Conservation (phyloP, 2,797 vertebrate species). For the Gymnoscopelus braueri region DNA sequence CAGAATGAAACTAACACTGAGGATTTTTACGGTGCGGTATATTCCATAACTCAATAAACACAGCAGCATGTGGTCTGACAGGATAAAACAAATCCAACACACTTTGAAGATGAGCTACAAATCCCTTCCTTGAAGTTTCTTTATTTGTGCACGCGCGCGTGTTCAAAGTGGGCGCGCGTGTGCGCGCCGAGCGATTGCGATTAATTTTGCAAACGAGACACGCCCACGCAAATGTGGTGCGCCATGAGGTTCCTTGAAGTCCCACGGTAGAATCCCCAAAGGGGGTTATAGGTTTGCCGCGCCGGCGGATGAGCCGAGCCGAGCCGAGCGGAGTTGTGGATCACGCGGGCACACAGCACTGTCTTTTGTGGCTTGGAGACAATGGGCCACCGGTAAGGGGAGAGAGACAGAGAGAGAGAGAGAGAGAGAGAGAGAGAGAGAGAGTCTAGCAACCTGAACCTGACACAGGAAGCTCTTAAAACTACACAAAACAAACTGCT, state of each 20-base stretch:
- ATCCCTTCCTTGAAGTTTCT: conserved; percentile 25
- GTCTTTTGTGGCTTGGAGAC: conserved; percentile 75
- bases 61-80: conserved; percentile 17
- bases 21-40: background rate
- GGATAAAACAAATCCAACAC: conserved; percentile 22
- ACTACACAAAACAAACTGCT: conserved; percentile 84
- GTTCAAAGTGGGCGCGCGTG: background rate
- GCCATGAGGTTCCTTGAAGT: conserved; percentile 63
- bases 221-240: conserved; percentile 48
- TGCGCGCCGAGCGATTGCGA: conserved; percentile 3
- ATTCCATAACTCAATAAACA: conserved; percentile 21
- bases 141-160: background rate
- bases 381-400: conserved; percentile 70
- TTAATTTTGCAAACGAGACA: conserved; percentile 41
- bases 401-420: conserved; percentile 12
- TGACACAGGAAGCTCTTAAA: conserved; percentile 85
- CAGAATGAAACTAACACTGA: background rate
- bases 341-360: conserved; percentile 66
- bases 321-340: conserved; percentile 61
- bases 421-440: conserved; percentile 10
- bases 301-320: conserved; percentile 35
- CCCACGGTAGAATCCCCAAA: conserved; percentile 50
- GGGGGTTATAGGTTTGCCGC: conserved; percentile 55
- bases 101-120: conserved; percentile 25
- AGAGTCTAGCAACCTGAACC: conserved; percentile 80